Evolutionary conservation across 2,113 vertebrate species (phyloP).

Genomic region (Lophius piscatorius): DNA sequence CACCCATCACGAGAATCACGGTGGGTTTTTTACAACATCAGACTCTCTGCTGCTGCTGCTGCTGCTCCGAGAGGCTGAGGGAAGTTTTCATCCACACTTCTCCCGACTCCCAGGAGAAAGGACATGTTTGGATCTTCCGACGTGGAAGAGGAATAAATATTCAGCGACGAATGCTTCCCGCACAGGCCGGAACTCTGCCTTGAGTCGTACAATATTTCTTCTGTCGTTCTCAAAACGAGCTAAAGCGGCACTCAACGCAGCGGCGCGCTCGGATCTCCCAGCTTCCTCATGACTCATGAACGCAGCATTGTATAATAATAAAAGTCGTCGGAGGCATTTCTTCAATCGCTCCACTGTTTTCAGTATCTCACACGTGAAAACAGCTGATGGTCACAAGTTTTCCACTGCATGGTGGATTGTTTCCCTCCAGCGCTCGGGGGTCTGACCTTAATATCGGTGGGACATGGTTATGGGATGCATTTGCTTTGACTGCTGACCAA

Average conservation of each 20-base stretch:
- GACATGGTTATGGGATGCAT: conserved; percentile 43
- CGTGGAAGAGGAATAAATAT: conserved; percentile 48
- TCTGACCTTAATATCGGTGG: conserved; percentile 40
- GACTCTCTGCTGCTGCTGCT: conserved; percentile 49
- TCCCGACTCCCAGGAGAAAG: conserved; percentile 50
- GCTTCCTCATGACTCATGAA: conserved; percentile 17
- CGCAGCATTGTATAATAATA: conserved; percentile 28
- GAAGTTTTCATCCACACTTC: conserved; percentile 62
- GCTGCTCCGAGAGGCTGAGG: conserved; percentile 58
- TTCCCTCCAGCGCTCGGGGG: conserved; percentile 14
- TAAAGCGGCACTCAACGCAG: conserved; percentile 19
- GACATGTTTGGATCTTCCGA: conserved; percentile 40
- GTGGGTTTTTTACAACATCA: conserved; percentile 56
- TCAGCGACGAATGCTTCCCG: conserved; percentile 39
- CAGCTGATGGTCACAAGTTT: conserved; percentile 68
- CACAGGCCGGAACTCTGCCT: conserved; percentile 31
- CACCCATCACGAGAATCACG: conserved; percentile 53
- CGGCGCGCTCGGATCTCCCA: background rate
- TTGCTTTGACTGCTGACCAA: conserved; percentile 51
- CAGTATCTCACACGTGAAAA: conserved; percentile 41
- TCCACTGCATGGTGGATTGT: conserved; percentile 12
- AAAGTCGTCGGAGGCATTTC: conserved; percentile 22
- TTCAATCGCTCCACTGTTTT: conserved; percentile 52
- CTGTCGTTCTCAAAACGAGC: conserved; percentile 4
- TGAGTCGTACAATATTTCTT: conserved; percentile 10